phyloP scores from a whole-genome alignment of 2,113 vertebrate species.

The Xiphophorus maculatus region DNA sequence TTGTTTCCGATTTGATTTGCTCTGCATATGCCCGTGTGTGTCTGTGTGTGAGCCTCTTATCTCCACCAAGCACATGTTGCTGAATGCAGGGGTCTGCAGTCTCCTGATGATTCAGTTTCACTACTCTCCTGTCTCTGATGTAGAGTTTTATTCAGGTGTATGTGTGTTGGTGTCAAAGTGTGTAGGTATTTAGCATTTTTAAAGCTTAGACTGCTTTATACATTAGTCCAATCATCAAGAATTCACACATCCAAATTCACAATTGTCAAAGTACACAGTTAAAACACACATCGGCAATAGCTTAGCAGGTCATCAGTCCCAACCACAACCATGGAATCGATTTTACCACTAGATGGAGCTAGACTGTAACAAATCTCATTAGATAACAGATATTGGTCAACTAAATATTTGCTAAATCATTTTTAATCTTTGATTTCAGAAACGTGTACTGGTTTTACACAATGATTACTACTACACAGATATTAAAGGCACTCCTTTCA shows the following conservation, averaged over 20 bases:
- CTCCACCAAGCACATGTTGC: constrained; percentile 74
- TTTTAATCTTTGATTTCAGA: constrained; percentile 81
- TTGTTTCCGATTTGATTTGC: constrained; percentile 69
- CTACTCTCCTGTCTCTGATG: constrained; percentile 44
- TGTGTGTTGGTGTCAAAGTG: constrained; percentile 20
- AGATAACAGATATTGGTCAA: background rate
- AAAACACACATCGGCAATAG: constrained; percentile 6
- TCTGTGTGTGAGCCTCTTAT: constrained; percentile 71
- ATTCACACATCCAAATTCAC: constrained; percentile 25
- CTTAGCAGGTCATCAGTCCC: background rate
- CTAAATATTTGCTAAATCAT: background rate
- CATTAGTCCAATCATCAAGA: constrained; percentile 42
- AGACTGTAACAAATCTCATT: constrained; percentile 46
- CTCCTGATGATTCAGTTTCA: constrained; percentile 57
- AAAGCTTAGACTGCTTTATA: constrained; percentile 42
- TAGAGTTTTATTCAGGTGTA: constrained; percentile 30
- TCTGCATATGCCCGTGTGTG: constrained; percentile 62
- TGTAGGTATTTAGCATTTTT: constrained; percentile 37
- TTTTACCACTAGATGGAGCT: constrained; percentile 71
- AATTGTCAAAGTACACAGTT: constrained; percentile 6
- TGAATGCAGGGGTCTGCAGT: constrained; percentile 59
- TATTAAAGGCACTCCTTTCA: constrained; percentile 98
- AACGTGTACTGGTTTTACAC: constrained; percentile 96
- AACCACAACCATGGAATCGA: background rate
- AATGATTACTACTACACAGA: constrained; percentile 99